Percentiles rank a stretch among this genome's conserved stretches.
These are phyloP conservation scores for Platynereis dumerilii DNA, from an alignment of 2,888 invertebrate genomes.

Conservation along the genomic window DNA sequence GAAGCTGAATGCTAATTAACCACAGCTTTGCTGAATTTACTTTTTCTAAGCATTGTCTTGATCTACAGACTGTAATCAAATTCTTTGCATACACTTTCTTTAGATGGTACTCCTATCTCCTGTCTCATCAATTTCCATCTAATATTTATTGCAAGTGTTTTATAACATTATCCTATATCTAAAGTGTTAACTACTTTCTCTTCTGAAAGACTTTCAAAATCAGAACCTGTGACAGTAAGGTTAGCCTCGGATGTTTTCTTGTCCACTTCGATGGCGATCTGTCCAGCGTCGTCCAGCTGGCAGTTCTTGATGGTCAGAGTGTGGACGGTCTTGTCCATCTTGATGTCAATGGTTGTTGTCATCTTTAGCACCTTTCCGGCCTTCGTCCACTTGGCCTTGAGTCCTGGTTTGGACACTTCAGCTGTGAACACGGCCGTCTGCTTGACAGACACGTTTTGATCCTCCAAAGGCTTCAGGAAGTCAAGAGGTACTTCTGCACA, in stretches of 20 bases:
- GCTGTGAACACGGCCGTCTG: conserved; percentile 66
- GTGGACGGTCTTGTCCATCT: conserved; percentile 21
- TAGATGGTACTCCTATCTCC: too few species aligned
- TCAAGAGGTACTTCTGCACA: conserved; percentile 51
- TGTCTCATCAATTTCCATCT: too few species aligned
- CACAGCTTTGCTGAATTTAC: too few species aligned
- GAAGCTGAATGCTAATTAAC: too few species aligned
- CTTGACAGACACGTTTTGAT: conserved; percentile 40
- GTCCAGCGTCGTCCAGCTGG: conserved; percentile 34
- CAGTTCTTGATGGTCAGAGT: conserved; percentile 33
- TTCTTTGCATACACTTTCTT: too few species aligned
- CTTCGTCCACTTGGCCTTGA: conserved; percentile 87
- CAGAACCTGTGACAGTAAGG: conserved; percentile 32
- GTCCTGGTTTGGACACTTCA: conserved; percentile 79
- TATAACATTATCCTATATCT: too few species aligned
- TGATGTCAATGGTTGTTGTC: conserved; percentile 22
- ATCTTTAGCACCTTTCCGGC: conserved; percentile 66
- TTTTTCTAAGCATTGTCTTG: too few species aligned
- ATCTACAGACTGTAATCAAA: too few species aligned
- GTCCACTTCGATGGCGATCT: conserved; percentile 35
- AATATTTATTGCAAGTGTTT: too few species aligned
- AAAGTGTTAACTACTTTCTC: too few species aligned
- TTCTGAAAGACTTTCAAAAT: too few species aligned
- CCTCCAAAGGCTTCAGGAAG: conserved; percentile 40
- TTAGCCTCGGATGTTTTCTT: conserved; percentile 28